Percentiles rank a stretch among this genome's conserved stretches.
Evolutionary conservation across 2,888 invertebrate genomes (phyloP).

Genomic region (Drosophila algonquin): DNA sequence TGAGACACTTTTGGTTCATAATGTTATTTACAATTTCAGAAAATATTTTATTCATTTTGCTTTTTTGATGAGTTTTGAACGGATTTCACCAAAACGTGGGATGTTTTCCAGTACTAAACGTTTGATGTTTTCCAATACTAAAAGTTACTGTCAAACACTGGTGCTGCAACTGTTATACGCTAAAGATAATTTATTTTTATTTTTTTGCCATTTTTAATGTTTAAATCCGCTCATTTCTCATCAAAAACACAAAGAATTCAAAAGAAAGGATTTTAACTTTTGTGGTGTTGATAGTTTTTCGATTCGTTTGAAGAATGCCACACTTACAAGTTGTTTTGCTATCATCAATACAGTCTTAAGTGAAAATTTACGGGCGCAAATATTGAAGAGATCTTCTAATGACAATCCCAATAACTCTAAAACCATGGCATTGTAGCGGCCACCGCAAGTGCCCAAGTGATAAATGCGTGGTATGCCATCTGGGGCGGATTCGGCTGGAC

Average conservation of each 20-base stretch:
- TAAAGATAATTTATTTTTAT: too few relatives aligned
- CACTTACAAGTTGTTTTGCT: conserved; percentile 97
- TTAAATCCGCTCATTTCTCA: conserved; percentile 6
- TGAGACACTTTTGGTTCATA: conserved; percentile 78
- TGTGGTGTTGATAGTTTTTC: conserved; percentile 21
- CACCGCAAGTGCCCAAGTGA: conserved; percentile 99
- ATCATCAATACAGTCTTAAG: conserved; percentile 99
- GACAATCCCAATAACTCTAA: conserved; percentile 99
- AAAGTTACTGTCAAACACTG: too few relatives aligned
- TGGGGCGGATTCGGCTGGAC: conserved; percentile 84
- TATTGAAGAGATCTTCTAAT: conserved; percentile 99
- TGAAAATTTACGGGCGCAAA: conserved; percentile 98
- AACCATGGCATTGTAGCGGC: conserved; percentile 99
- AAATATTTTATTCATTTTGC: conserved; percentile 34
- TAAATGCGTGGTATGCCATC: conserved; percentile 99
- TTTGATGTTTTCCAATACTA: background rate
- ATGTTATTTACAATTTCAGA: conserved; percentile 47
- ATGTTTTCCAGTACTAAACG: too few relatives aligned
- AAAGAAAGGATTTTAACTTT: background rate
- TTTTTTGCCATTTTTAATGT: background rate
- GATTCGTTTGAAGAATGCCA: conserved; percentile 21
- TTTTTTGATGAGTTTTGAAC: conserved; percentile 18
- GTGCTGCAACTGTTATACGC: background rate
- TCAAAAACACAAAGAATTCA: conserved; percentile 4
- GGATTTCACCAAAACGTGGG: conserved; percentile 13